phyloP scores from a whole-genome alignment of 2,888 invertebrate genomes.

The Chrysolina oricalcia region DNA sequence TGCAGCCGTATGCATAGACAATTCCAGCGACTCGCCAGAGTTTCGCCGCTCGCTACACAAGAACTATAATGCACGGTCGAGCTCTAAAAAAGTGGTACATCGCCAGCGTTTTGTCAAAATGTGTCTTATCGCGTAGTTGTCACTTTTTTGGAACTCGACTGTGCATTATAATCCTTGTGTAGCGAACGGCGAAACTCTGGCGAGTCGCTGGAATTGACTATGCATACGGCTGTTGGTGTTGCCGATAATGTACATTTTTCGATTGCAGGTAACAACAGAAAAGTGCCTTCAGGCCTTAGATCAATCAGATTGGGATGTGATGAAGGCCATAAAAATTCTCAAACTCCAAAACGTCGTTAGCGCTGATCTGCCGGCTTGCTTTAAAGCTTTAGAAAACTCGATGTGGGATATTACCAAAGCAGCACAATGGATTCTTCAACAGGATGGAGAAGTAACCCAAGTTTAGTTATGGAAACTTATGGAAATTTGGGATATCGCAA shows the following conservation, averaged over 20 bases:
- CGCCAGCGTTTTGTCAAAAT: too few species aligned
- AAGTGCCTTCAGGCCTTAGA: constrained; percentile 88
- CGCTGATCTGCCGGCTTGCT: constrained; percentile 69
- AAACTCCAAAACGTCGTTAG: constrained; percentile 75
- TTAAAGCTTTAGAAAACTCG: constrained; percentile 75
- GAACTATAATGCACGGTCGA: too few species aligned
- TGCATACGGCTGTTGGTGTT: too few species aligned
- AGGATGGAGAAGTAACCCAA: constrained; percentile 67
- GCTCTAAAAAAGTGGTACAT: too few species aligned
- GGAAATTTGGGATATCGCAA: constrained; percentile 4
- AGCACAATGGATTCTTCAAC: constrained; percentile 76
- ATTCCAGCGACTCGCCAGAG: too few species aligned
- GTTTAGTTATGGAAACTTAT: constrained; percentile 54
- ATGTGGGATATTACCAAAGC: constrained; percentile 82
- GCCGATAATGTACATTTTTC: background rate
- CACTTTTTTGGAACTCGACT: too few species aligned
- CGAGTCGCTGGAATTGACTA: too few species aligned
- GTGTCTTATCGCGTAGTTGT: too few species aligned
- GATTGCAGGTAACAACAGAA: constrained; percentile 78
- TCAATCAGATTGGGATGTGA: constrained; percentile 90
- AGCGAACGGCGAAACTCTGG: too few species aligned
- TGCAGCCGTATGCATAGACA: too few species aligned
- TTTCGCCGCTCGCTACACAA: too few species aligned
- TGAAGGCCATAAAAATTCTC: constrained; percentile 89
- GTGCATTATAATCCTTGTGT: too few species aligned